Percentiles rank a stretch among this genome's conserved stretches.
Evolutionary conservation across 37 sponge, comb jelly and placozoan species (phyloP).

Genomic region (Petrosia ficiformis): DNA sequence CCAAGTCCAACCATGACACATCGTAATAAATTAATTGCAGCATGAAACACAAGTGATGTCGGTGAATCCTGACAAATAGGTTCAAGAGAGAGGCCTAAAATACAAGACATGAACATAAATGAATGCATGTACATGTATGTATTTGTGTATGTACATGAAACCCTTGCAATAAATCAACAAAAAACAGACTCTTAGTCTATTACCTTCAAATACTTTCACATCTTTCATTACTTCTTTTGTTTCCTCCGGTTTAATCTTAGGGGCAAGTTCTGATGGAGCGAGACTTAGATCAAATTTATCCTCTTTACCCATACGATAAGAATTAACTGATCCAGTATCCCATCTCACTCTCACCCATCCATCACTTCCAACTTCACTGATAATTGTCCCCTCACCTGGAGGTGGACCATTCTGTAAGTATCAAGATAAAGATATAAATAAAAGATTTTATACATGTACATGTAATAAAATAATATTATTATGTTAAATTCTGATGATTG

Average conservation of each 20-base stretch:
- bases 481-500: too few species aligned
- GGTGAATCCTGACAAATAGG: conserved; percentile 20
- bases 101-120: background rate
- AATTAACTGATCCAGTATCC: conserved; percentile 89
- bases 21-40: conserved; percentile 58
- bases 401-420: conserved; percentile 76
- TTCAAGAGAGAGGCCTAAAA: background rate
- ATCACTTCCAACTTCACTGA: conserved; percentile 85
- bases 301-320: conserved; percentile 94
- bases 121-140: background rate
- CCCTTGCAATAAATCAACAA: background rate
- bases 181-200: background rate
- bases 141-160: background rate
- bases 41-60: conserved; percentile 27
- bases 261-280: conserved; percentile 68
- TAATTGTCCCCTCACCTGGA: conserved; percentile 84
- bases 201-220: conserved; percentile 38
- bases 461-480: too few species aligned
- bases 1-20: conserved; percentile 47
- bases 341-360: conserved; percentile 92
- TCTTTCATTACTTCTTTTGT: conserved; percentile 51
- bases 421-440: background rate
- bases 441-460: background rate
- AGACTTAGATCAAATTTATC: conserved; percentile 82
- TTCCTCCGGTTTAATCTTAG: conserved; percentile 37